These are phyloP conservation scores for Ferdinandea cuprea DNA, from an alignment of 2,888 invertebrate genomes.

Conservation along the genomic window DNA sequence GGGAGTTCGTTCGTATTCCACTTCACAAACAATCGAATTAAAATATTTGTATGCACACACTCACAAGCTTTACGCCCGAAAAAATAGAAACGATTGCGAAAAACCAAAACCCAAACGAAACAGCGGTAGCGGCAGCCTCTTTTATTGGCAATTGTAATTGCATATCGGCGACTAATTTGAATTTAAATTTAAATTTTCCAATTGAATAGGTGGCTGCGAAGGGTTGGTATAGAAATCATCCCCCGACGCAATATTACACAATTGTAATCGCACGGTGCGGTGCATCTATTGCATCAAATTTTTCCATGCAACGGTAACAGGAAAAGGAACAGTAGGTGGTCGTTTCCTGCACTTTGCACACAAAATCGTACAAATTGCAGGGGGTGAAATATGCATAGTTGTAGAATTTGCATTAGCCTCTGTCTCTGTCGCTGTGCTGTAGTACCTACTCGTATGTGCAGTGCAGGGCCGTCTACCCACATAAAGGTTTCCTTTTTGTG, in stretches of 20 bases:
- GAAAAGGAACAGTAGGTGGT: slow-evolving; percentile 30
- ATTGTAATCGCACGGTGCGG: slow-evolving; percentile 50
- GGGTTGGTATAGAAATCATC: slow-evolving; percentile 54
- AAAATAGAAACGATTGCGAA: slow-evolving; percentile 36
- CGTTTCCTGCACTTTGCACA: slow-evolving; percentile 57
- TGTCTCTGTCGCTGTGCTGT: too few species aligned
- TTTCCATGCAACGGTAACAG: slow-evolving; percentile 31
- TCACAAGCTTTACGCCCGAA: slow-evolving; percentile 35
- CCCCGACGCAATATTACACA: slow-evolving; percentile 40
- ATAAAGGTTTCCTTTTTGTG: slow-evolving; percentile 30
- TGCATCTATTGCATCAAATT: slow-evolving; percentile 53
- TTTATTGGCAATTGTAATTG: slow-evolving; percentile 71
- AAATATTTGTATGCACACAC: slow-evolving; percentile 52
- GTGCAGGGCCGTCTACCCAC: slow-evolving; percentile 34
- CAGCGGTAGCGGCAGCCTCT: slow-evolving; percentile 18
- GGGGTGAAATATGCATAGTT: slow-evolving; percentile 33
- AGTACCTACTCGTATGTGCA: too few species aligned
- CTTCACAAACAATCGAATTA: slow-evolving; percentile 54
- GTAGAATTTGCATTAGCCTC: slow-evolving; percentile 40
- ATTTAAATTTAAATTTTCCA: slow-evolving; percentile 76
- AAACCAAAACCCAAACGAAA: slow-evolving; percentile 8
- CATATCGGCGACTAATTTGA: slow-evolving; percentile 76
- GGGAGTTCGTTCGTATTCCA: background rate
- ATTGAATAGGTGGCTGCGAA: slow-evolving; percentile 66
- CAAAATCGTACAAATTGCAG: slow-evolving; percentile 53